Conservation (phyloP, 2,888 invertebrate species). For the Bombylius major region DNA sequence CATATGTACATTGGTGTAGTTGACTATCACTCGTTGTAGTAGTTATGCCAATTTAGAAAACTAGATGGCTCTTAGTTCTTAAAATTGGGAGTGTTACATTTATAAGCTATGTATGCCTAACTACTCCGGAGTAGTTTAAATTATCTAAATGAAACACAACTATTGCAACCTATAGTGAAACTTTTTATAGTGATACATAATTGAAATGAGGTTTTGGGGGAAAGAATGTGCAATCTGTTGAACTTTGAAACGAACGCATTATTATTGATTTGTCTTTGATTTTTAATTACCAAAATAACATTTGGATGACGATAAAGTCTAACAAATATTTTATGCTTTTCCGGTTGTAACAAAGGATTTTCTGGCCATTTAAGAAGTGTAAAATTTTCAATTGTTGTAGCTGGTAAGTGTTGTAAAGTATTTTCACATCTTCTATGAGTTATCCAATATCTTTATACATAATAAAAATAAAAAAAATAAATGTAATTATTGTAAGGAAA, state of each 20-base stretch:
- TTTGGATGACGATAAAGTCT: slow-evolving; percentile 75
- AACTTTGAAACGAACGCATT: too few species aligned
- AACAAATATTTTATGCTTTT: slow-evolving; percentile 69
- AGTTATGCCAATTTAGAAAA: too few species aligned
- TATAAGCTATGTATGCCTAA: too few species aligned
- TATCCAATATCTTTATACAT: slow-evolving; percentile 62
- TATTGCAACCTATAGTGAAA: too few species aligned
- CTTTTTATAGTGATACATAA: too few species aligned
- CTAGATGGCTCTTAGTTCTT: too few species aligned
- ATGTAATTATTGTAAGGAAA: not conserved
- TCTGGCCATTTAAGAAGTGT: slow-evolving; percentile 71
- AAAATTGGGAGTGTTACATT: too few species aligned
- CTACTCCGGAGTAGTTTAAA: too few species aligned
- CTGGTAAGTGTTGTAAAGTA: slow-evolving; percentile 86
- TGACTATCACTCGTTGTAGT: too few species aligned
- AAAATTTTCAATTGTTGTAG: slow-evolving; percentile 71
- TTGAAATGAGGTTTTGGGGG: not conserved
- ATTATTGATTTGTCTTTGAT: not conserved
- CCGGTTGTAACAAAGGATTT: slow-evolving; percentile 61
- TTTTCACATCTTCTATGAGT: slow-evolving; percentile 87
- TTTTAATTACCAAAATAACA: slow-evolving; percentile 58
- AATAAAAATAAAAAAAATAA: not conserved
- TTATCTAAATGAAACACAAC: too few species aligned
- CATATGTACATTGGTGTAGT: too few species aligned
- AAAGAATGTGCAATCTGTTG: not conserved